phyloP scores from a whole-genome alignment of 2,888 invertebrate species.

The Pherbina coryleti region DNA sequence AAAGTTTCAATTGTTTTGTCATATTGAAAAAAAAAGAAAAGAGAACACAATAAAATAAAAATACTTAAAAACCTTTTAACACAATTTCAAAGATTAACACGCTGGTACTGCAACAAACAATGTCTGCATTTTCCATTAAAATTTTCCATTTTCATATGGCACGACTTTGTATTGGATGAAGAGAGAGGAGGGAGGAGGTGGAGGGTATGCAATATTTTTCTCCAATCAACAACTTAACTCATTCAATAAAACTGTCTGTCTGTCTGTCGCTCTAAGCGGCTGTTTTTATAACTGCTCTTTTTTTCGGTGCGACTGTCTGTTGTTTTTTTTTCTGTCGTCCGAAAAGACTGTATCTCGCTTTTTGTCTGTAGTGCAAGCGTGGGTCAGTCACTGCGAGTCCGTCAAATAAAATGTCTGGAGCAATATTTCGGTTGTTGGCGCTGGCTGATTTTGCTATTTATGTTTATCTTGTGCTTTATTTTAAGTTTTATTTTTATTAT shows the following conservation, averaged over 20 bases:
- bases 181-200: too few relatives aligned
- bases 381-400: too few relatives aligned
- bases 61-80: constrained; percentile 2
- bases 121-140: neutral
- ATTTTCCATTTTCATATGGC: constrained; percentile 1
- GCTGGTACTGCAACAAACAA: neutral
- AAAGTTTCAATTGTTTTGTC: neutral
- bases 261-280: neutral
- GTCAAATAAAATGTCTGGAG: too few relatives aligned
- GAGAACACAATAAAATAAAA: neutral
- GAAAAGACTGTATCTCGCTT: too few relatives aligned
- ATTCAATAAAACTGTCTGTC: neutral
- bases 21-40: neutral
- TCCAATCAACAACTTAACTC: neutral
- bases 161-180: neutral
- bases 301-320: neutral
- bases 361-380: too few relatives aligned
- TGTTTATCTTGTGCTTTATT: neutral
- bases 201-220: neutral
- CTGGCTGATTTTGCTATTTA: neutral
- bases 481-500: neutral
- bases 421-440: too few relatives aligned
- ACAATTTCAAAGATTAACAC: neutral
- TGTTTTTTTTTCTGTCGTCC: neutral
- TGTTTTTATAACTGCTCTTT: neutral